Evolutionary conservation across 2,888 invertebrate genomes (phyloP), one percentile per base, ranked within the genome.

Genomic region (Drosophila melanosoma): DNA sequence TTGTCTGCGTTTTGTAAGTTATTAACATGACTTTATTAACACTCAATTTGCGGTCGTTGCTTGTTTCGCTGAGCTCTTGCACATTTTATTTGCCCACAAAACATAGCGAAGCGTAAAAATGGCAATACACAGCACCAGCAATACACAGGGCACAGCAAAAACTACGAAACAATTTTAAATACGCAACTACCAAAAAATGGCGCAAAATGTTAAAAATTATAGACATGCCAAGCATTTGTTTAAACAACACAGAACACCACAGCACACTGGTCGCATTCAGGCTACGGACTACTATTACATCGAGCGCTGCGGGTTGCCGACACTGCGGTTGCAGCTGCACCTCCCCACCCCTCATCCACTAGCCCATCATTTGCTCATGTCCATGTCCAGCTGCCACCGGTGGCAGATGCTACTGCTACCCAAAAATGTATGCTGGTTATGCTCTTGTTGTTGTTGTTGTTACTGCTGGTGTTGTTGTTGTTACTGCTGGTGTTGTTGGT

Each of bases 21-120:
- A 87, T 90, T 90, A 87, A 87, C 87, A 90, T 80, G 90, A 86
- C 87, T 87, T 90, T 87, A 87, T 87, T 87, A 87, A 87, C 87
- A 87, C 90, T 87, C 90, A 88, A 87, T 87, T 87, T 87, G 87
- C 63, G 90, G 87, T 90, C 73, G 69, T 78, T 81, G 90, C 45
- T 61, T 54, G 69, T 59, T 56, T 29, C 56, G 67, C 49, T 63
- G 57, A 45, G 54, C 72, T 63, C 74, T 87, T 87, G 76, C 79
- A 77, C 79, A 77, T 84, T 89, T 87, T 87, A 83, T 85, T 83
- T 88, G 86, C 88, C 76, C 79, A 84, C 87, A 76, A 76, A 83
- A 70, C 74, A 80, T 56, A 63, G 72, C 82, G 56, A 64, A 70
- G 74, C 76, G 62, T 72, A 83, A 78, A 75, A 75, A 75, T 74